These are phyloP conservation scores for Zingel zingel DNA, from an alignment of 2,113 vertebrate species.

Conservation along the genomic window DNA sequence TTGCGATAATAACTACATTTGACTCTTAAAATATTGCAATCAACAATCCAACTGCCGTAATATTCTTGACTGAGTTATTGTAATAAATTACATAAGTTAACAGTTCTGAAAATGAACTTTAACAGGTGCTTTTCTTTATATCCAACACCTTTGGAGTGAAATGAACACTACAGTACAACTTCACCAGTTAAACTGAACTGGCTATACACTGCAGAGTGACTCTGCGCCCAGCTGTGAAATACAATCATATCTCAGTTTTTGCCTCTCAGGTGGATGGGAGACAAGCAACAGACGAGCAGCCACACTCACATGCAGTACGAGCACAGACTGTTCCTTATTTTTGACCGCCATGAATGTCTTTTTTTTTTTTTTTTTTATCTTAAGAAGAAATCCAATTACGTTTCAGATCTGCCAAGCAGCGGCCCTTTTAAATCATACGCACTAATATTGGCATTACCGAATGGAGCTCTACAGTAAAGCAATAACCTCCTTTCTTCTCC, in stretches of 20 bases:
- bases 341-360: conserved; percentile 12
- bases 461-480: conserved; percentile 11
- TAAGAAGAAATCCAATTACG: conserved; percentile 60
- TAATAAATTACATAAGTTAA: neutral
- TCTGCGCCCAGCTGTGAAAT: neutral
- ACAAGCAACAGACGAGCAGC: neutral
- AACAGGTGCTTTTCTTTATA: neutral
- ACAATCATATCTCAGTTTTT: neutral
- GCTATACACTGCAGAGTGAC: neutral
- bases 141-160: neutral
- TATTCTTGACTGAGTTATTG: neutral
- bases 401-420: conserved; percentile 45
- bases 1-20: neutral
- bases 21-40: neutral
- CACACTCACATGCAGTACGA: conserved; percentile 10
- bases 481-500: conserved; percentile 9
- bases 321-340: conserved; percentile 48
- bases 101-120: too few species aligned
- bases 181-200: neutral
- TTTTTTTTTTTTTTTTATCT: conserved; percentile 38
- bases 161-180: neutral
- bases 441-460: conserved; percentile 29
- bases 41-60: neutral
- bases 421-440: conserved; percentile 36
- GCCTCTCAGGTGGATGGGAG: neutral